A percentile compares a stretch with the other conserved stretches of the same genome.
phyloP scores from a whole-genome alignment of 2,113 vertebrate species.

The Fregata magnificens region DNA sequence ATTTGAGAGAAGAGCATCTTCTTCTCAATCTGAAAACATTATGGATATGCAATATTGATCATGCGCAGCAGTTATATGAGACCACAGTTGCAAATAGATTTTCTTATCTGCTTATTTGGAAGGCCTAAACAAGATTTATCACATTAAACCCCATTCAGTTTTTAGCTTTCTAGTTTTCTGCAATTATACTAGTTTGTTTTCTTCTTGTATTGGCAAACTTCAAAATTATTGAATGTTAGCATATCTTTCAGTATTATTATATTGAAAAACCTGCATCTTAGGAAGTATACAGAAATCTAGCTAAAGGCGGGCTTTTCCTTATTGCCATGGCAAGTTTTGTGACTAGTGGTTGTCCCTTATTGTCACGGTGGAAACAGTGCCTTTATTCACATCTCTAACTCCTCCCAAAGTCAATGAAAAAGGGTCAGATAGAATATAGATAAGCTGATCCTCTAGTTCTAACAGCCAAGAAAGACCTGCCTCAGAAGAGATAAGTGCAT shows the following conservation, averaged over 20 bases:
- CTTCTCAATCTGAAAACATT: background rate
- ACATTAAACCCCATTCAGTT: background rate
- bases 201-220: background rate
- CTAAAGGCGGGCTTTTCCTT: background rate
- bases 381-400: background rate
- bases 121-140: background rate
- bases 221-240: rapidly evolving
- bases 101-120: background rate
- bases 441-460: background rate
- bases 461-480: background rate
- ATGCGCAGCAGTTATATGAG: background rate
- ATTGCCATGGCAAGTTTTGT: background rate
- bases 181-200: background rate
- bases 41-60: background rate
- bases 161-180: background rate
- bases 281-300: background rate
- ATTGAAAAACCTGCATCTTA: background rate
- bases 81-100: background rate
- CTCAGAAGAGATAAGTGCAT: background rate
- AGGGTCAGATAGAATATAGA: background rate
- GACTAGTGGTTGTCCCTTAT: no score
- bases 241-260: background rate
- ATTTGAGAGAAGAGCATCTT: background rate
- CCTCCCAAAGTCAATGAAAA: background rate
- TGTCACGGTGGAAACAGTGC: background rate